These are phyloP conservation scores for Tolmerus cingulatus DNA, from an alignment of 2,888 invertebrate genomes.

Conservation along the genomic window DNA sequence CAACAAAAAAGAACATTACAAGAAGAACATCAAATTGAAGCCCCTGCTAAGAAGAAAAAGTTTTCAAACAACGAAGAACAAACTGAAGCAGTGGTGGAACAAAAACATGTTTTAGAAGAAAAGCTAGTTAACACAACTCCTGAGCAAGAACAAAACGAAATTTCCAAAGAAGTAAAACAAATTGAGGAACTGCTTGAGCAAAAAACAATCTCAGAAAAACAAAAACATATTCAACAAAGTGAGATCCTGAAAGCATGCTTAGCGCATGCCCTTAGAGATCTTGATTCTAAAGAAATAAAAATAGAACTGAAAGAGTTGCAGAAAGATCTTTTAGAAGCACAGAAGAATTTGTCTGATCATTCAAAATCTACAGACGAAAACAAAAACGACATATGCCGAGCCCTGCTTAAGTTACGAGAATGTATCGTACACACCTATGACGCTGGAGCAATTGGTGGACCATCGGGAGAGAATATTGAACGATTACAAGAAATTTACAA, in stretches of 20 bases:
- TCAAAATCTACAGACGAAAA: neutral
- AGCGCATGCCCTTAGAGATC: neutral
- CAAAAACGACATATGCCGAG: neutral
- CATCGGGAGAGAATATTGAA: neutral
- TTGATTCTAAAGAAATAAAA: neutral
- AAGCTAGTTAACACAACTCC: neutral
- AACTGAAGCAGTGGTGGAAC: neutral
- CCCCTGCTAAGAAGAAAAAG: neutral
- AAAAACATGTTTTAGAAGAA: neutral
- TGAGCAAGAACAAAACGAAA: neutral
- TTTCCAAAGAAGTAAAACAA: neutral
- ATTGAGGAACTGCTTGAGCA: neutral
- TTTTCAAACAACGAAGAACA: neutral
- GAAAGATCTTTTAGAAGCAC: neutral
- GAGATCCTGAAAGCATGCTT: neutral
- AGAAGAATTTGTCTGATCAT: neutral
- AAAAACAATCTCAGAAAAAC: neutral
- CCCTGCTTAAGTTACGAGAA: slow-evolving; percentile 42
- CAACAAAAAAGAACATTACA: neutral
- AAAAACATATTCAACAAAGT: neutral
- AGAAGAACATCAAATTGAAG: neutral
- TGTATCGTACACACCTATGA: slow-evolving; percentile 47
- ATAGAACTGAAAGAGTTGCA: neutral
- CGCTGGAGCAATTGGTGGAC: neutral
- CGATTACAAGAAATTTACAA: neutral